Base-by-base conservation (phyloP, 2,888 invertebrate genomes). In the Tachina fera region DNA sequence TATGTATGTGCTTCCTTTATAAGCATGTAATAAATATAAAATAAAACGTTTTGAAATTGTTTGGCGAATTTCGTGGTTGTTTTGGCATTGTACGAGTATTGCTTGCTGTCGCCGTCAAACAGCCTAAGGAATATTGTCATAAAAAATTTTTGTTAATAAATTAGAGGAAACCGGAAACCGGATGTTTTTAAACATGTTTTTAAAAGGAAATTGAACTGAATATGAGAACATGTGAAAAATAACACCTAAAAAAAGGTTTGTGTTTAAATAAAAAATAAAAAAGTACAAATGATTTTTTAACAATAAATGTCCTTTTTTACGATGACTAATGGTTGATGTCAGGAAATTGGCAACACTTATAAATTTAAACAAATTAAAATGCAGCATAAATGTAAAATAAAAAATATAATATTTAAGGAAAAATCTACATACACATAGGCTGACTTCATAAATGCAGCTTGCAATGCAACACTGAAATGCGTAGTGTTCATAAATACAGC, bases 41-140 rank as follows among this genome's bases (percentile, higher is more conserved):
- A 31, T 75, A 65, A 43, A 60, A 89, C 89, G 88, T 90, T 89
- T 89, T 90, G 89, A 91, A 91, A 90, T 90, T 91, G 87, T 91
- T 31, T 90, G 90, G 89, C 87, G 89, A 91, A 89, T 89, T 90
- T 89, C 90, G 88, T 91, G 90, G 88, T 83, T 61, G 77, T 72
- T 45, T 67, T 51, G 71, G 31, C 31, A 31, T 31, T 31, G 31
- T 31, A 4, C n/a, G n/a, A n/a, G n/a, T n/a, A n/a, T 31, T 31
- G 31, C 31, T 39, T 9, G 58, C 16, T n/a, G 39, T 71, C 53
- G 60, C 56, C 53, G 77, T 61, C 77, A 78, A 83, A 78, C 72
- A 67, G 83, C 83, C 83, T 81, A 72, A 81, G 81, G 74, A 70
- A 82, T 78, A 70, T 83, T 86, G 83, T 83, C 83, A 79, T 82